Base-by-base conservation (phyloP, 2,797 vertebrate species). In the Acrossocheilus wenchowensis region DNA sequence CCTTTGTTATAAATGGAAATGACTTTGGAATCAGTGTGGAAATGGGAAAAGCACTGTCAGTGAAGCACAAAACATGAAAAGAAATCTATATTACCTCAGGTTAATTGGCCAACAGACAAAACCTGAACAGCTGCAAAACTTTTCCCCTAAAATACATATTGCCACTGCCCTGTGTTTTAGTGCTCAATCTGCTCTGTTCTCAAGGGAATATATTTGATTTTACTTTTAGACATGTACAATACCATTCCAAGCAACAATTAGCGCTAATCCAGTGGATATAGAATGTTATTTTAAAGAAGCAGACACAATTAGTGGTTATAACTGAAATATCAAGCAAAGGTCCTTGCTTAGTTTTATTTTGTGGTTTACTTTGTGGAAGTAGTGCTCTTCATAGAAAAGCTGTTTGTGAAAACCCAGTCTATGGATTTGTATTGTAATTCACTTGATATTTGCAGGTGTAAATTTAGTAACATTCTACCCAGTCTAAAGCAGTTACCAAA, bases 1-100 rank as follows among this genome's bases (percentile, higher is more conserved):
- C 50, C 71, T 82, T 87, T 87, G 74, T 89, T 74, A 77, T 7
- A 19, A 87, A 87, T 79, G 41, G 45, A 80, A 84, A 71, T 82
- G 14, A 34, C 43, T 69, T 48, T 43, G 41, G 57, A 86, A 86
- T 78, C 75, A 57, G 7, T 62, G 19, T 71, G 39, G 0, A 79
- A 79, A 45, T 36, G 2, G 21, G 26, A 60, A 85, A 79, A 79
- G 7, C 1, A n/a, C 30, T 52, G 34, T 30, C 54, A 89, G 83
- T 17, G 39, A 62, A 71, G 9, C 23, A 34, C 11, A 39, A 86
- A 85, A 75, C 26, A 68, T 77, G 26, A 62, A 84, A 72, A 74
- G 0, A 68, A 79, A 39, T 39, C 34, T 66, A 82, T 52, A 82
- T 81, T 84, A 74, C 43, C 75, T 26, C 30, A 71, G 57, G 57